Conservation (phyloP, 2,888 invertebrate species). For the Sminthurinus aureus region DNA sequence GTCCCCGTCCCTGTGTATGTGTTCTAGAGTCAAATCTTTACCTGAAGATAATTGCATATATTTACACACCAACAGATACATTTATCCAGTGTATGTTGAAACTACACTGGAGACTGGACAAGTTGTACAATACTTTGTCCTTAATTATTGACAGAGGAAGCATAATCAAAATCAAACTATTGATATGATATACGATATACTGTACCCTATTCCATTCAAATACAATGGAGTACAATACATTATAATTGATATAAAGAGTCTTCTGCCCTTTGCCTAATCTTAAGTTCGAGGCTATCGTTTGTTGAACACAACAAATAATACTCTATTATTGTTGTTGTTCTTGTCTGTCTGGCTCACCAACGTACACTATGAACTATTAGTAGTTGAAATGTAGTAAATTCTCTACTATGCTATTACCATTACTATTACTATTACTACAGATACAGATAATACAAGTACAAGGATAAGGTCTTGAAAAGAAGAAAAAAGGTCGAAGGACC, state of each 20-base stretch:
- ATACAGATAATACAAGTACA: not conserved
- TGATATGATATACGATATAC: too few relatives aligned
- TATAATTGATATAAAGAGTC: not conserved
- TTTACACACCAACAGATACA: too few relatives aligned
- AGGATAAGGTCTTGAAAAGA: not conserved
- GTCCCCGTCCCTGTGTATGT: not conserved
- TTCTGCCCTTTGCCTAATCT: constrained; percentile 12
- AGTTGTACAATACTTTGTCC: too few relatives aligned
- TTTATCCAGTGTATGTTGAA: too few relatives aligned
- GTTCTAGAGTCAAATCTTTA: not conserved
- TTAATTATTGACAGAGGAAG: too few relatives aligned
- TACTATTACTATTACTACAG: not conserved
- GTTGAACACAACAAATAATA: not conserved
- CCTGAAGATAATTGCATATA: too few relatives aligned
- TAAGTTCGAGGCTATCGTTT: constrained; percentile 15
- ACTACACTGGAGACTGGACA: too few relatives aligned
- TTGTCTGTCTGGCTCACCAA: not conserved
- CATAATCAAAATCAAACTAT: too few relatives aligned
- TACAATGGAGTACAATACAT: too few relatives aligned
- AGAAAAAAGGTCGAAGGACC: constrained; percentile 19
- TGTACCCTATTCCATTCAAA: too few relatives aligned
- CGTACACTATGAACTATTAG: not conserved
- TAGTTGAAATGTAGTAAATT: too few relatives aligned
- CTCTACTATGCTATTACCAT: too few relatives aligned
- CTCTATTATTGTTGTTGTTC: not conserved